Evolutionary conservation across 2,113 vertebrate genomes (phyloP), one percentile per base, ranked within the genome.

Genomic region (Calyptommatus sinebrachiatus): DNA sequence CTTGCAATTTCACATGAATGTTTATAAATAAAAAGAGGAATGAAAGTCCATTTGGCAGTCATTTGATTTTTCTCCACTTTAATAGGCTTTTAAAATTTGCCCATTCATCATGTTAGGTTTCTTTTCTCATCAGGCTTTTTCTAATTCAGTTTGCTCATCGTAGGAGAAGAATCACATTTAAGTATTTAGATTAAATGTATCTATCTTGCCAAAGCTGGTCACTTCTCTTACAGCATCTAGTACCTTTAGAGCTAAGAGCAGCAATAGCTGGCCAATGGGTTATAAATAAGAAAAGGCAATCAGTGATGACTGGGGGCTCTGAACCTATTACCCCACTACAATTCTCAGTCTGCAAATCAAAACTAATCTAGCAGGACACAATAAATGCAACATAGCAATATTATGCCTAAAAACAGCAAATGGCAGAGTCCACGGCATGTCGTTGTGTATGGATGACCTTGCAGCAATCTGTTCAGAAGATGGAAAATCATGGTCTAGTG

Each of bases 21-120:
- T 81, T 87, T 93, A 92, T 91, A 94, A 91, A 91, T 89, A 91
- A 91, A 88, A 91, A 81, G 86, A 93, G 82, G 86, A 88, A 91
- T 85, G 79, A 83, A 92, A 91, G 86, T 89, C 81, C 84, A 88
- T 84, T 87, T 90, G 91, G 87, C 82, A 88, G 86, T 83, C 77
- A 89, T 87, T 92, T 88, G 79, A 90, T 91, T 90, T 81, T 91
- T 89, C 80, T 92, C 80, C 70, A 74, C 83, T 88, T 88, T 90
- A 89, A 90, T 53, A 85, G 78, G 53, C 79, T 90, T 90, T 87
- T 90, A 86, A 87, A 87, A 83, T 83, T 85, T 91, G 65, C 76
- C 87, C 78, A 83, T 93, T 89, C 86, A 82, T 87, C 93, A 86
- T 89, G 61, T 86, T 80, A 86, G 83, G n/a, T 86, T 88, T 86